Base-by-base conservation (phyloP, 1,140 invertebrate species). In the Drosophila funebris region DNA sequence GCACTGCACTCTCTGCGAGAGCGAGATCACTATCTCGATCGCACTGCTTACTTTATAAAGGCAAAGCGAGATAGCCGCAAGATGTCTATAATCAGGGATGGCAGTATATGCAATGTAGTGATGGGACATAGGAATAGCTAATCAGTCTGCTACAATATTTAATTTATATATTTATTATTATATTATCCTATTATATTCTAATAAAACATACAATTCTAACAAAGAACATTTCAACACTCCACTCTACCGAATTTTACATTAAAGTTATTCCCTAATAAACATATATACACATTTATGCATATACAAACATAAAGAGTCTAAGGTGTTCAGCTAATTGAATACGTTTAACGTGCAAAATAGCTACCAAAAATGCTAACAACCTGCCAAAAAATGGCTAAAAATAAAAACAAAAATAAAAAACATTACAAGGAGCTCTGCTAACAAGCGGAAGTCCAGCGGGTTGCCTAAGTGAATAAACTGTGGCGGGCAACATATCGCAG, bases 381-480 rank as follows among this genome's bases (percentile, higher is more conserved):
- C 33, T 24, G 31, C 33, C 29, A 48, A 69, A 79, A 56, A 52
- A 62, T 31, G 24, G 44, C 29, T n/a, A n/a, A n/a, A n/a, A n/a
- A n/a, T n/a, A 44, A 70, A 44, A 53, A 76, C 50, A 57, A 39
- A 24, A 58, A 67, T 5, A 11, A 41, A 36, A 2, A 43, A 31
- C 36, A 64, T 41, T 62, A 64, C 18, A 41, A 41, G 37, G 24
- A 58, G 46, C 48, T 53, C 24, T 54, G 16, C 74, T 46, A 67
- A 76, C 84, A 69, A 75, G 68, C 81, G 81, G 81, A 85, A 85
- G 82, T 75, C 74, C 61, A 78, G 73, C 69, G 71, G 71, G 73
- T 73, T 87, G 70, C 58, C 64, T 85, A 85, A 85, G 81, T 85
- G 81, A 85, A 85, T 85, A 85, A 85, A 85, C 81, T 85, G 82